Base-by-base conservation (phyloP, 2,888 invertebrate genomes). In the Apodemia mormo region DNA sequence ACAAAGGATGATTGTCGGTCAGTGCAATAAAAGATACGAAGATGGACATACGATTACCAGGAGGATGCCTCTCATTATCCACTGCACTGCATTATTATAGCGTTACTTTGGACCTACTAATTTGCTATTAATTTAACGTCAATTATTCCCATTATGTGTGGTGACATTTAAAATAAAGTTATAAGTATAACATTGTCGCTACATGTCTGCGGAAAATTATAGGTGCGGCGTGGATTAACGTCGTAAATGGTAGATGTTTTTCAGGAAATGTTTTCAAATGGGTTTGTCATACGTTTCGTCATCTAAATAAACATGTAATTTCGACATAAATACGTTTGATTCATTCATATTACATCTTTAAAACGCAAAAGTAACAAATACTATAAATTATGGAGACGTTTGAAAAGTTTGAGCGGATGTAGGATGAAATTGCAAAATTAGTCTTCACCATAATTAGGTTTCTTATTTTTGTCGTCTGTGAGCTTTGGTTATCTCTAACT, bases 81-180 rank as follows among this genome's bases (percentile, higher is more conserved):
- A 67, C 73, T 69, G 75, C 85, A 84, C 78, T 77, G 80, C 80
- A 80, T 82, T 80, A 88, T 90, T 87, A 91, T 87, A 86, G 85
- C 86, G 89, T 91, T 91, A 90, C 86, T 87, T 85, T 85, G 86
- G 85, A 87, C 87, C 89, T 82, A 84, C 89, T 92, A 90, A 92
- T 92, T 90, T 88, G 82, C 84, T 88, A 90, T 91, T 92, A 93
- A 86, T 92, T 91, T 90, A 79, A 82, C 87, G 78, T 82, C 89
- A 78, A 92, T 92, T 92, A 92, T 92, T 89, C 87, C 88, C 89
- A 92, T 92, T 91, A 92, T 87, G 82, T 89, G 81, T 79, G 85
- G 85, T 89, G 86, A 88, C 89, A 80, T 82, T 86, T 87, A 85
- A 85, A 86, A 85, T 83, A 80, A 82, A 85, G 84, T 81, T 80